Base-by-base conservation (phyloP, 1,140 invertebrate species). In the Zaprionus africanus region DNA sequence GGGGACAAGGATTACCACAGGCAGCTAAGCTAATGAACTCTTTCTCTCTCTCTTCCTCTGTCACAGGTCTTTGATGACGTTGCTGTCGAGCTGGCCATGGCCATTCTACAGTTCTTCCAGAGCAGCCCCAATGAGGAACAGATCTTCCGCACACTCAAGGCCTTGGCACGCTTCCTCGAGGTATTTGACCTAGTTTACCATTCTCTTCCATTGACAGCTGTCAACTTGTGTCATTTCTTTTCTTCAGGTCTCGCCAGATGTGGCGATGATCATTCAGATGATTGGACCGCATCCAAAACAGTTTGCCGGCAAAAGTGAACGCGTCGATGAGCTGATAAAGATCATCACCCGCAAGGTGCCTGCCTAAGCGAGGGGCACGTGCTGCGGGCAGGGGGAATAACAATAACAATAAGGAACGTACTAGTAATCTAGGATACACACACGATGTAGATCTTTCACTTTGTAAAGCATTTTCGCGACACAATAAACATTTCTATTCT, bases 21-120 rank as follows among this genome's bases (percentile, higher is more conserved):
- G 0, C 5, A 6, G 1, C 46, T 24, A 1, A n/a, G 11, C 9
- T 56, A 36, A 41, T 24, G 9, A 34, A 34, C 0, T 34, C 28
- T 31, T 6, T 36, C 28, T 26, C 11, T 19, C 19, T 49, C 17
- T 17, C 9, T 22, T 4, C 28, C 11, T 22, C 17, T 6, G 5
- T 13, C 13, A 7, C 90, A 98, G 97, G 97, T 98, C 17, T 98
- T 98, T 93, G 98, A 99, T 92, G 98, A 99, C 91, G 96, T 98
- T 15, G 97, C 97, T 34, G 97, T 98, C 19, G 98, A 99, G 93
- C 92, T 99, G 78, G 96, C 97, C 15, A 98, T 98, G 96, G 97
- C 97, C n/a, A 93, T 98, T 76, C 94, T 98, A 22, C 97, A 98
- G 94, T 98, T 96, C 93, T 96, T 98, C 93, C 96, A 96, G 79